phyloP scores from a whole-genome alignment of 2,888 invertebrate species.

The Eledone cirrhosa region DNA sequence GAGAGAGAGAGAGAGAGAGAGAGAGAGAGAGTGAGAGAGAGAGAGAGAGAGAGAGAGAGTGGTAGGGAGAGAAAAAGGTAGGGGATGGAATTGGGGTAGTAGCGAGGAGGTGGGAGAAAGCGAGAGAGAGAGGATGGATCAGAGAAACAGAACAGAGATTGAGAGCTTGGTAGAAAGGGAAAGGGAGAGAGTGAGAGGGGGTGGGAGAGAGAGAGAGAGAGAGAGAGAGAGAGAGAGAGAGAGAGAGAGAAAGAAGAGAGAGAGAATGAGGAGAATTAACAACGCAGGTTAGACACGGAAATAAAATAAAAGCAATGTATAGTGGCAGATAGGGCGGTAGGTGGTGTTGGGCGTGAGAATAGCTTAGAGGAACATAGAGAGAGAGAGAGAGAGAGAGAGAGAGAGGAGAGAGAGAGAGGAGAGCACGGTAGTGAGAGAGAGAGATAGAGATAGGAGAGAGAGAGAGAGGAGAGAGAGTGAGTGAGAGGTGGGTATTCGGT shows the following conservation, averaged over 20 bases:
- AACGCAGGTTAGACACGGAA: no score
- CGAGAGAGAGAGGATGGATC: background rate
- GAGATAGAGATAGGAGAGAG: no score
- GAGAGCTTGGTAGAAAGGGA: background rate
- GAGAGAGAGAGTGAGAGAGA: background rate
- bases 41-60: background rate
- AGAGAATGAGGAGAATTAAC: background rate
- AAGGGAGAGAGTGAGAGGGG: background rate
- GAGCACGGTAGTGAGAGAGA: no score
- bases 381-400: no score
- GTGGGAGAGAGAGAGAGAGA: background rate
- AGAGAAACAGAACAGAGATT: background rate
- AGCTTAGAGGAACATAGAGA: no score
- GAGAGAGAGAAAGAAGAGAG: background rate
- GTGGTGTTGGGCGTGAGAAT: background rate
- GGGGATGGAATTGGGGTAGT: background rate
- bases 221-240: background rate
- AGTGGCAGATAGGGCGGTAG: background rate
- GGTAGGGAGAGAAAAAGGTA: background rate
- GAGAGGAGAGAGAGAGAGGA: no score
- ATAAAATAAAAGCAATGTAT: no score
- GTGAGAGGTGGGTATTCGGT: no score
- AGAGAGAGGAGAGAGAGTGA: no score
- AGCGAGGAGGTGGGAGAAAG: background rate
- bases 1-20: background rate